A percentile compares a stretch with the other conserved stretches of the same genome.
Evolutionary conservation across 2,797 vertebrate species (phyloP).

Genomic region (Brachyrhaphis roseni): DNA sequence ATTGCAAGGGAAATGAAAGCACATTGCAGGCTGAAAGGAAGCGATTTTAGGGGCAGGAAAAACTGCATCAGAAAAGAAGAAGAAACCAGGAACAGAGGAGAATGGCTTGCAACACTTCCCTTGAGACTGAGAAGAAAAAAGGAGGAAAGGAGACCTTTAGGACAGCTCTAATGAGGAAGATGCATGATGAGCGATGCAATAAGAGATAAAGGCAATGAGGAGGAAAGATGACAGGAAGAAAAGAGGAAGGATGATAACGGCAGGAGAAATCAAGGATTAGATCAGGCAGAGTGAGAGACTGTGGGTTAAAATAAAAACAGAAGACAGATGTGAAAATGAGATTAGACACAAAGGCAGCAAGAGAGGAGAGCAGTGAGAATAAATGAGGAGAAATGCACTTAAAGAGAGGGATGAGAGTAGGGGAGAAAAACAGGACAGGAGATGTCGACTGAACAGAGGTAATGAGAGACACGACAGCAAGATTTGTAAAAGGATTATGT

Average conservation of each 20-base stretch:
- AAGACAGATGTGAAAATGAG: slow-evolving; percentile 52
- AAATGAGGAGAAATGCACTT: slow-evolving; percentile 6
- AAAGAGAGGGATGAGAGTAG: slow-evolving; percentile 26
- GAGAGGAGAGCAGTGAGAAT: slow-evolving; percentile 47
- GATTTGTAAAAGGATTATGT: slow-evolving; percentile 80
- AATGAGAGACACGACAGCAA: slow-evolving; percentile 66
- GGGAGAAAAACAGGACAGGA: slow-evolving; percentile 33
- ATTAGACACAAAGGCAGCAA: slow-evolving; percentile 52
- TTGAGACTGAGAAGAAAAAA: slow-evolving; percentile 25
- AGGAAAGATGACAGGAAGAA: slow-evolving; percentile 30
- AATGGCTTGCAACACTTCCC: slow-evolving; percentile 38
- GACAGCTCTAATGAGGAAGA: slow-evolving; percentile 52
- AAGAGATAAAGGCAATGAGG: slow-evolving; percentile 62
- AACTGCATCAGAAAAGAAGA: slow-evolving; percentile 22
- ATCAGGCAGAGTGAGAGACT: slow-evolving; percentile 55
- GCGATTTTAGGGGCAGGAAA: slow-evolving; percentile 26
- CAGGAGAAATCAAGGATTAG: slow-evolving; percentile 50
- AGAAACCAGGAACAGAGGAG: slow-evolving; percentile 24
- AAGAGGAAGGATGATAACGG: slow-evolving; percentile 29
- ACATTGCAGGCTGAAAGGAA: slow-evolving; percentile 56
- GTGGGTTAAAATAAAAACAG: slow-evolving; percentile 55
- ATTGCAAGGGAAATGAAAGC: slow-evolving; percentile 65
- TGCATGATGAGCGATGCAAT: slow-evolving; percentile 61
- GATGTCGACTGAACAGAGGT: slow-evolving; percentile 62
- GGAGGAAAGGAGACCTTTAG: slow-evolving; percentile 50